Percentiles rank a stretch among this genome's conserved stretches.
phyloP scores from a whole-genome alignment of 2,113 vertebrate species.

The Carassius carassius region DNA sequence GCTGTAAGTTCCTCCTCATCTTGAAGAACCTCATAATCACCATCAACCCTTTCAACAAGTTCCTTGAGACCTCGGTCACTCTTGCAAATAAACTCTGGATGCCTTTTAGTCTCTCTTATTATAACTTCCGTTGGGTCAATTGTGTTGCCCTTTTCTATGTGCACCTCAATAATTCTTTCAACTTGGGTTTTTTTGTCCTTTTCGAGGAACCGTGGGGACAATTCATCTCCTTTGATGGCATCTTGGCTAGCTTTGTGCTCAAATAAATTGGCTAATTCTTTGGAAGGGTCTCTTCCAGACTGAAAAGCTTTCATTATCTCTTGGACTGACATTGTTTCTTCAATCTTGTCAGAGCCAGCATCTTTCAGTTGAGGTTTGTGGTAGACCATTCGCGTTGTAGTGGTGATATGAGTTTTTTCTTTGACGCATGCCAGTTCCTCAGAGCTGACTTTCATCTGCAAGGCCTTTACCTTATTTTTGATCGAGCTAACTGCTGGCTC shows the following conservation, averaged over 20 bases:
- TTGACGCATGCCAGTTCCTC: slow-evolving; percentile 94
- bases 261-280: slow-evolving; percentile 94
- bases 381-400: slow-evolving; percentile 94
- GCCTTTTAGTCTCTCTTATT: slow-evolving; percentile 97
- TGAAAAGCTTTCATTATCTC: slow-evolving; percentile 99
- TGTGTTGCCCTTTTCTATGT: slow-evolving; percentile 98
- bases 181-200: slow-evolving; percentile 93
- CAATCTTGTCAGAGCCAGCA: slow-evolving; percentile 83
- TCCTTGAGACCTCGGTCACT: slow-evolving; percentile 88
- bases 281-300: slow-evolving; percentile 94
- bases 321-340: slow-evolving; percentile 96
- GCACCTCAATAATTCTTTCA: slow-evolving; percentile 98
- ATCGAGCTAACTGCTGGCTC: slow-evolving; percentile 80
- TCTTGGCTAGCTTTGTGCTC: slow-evolving; percentile 93
- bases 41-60: slow-evolving; percentile 82
- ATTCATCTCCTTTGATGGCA: slow-evolving; percentile 87
- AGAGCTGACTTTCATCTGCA: slow-evolving; percentile 85
- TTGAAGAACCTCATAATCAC: slow-evolving; percentile 87
- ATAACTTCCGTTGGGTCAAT: slow-evolving; percentile 94
- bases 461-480: slow-evolving; percentile 85
- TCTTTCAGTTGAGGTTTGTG: slow-evolving; percentile 88
- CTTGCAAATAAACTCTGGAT: slow-evolving; percentile 93
- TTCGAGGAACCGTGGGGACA: slow-evolving; percentile 86
- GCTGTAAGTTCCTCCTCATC: slow-evolving; percentile 91
- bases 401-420: slow-evolving; percentile 98